phyloP scores from a whole-genome alignment of 2,797 vertebrate species.

The Megaceryle alcyon region DNA sequence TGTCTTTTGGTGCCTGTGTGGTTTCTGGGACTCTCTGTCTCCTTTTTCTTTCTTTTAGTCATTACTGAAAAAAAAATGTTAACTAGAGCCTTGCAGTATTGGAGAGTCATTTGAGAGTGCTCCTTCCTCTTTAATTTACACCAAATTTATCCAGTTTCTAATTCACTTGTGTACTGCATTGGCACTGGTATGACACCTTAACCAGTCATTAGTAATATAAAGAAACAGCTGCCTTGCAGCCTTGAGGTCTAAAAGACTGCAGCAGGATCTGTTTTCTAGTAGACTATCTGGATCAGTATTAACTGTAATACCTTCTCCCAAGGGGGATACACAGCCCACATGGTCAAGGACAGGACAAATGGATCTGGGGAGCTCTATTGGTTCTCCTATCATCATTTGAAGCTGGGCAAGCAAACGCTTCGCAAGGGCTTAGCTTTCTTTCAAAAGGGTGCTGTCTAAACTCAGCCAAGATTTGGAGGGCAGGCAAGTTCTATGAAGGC shows the following conservation, averaged over 20 bases:
- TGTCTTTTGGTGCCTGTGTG: background rate
- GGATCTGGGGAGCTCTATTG: background rate
- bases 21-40: background rate
- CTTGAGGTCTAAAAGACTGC: background rate
- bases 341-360: background rate
- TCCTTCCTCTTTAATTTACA: background rate
- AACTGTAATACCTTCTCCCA: background rate
- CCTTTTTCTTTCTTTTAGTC: background rate
- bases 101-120: background rate
- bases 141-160: background rate
- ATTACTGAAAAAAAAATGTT: background rate
- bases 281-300: background rate
- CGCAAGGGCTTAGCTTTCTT: background rate
- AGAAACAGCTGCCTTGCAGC: background rate
- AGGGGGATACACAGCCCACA: background rate
- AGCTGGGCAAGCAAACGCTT: background rate
- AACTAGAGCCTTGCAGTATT: background rate
- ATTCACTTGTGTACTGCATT: background rate
- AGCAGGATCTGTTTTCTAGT: background rate
- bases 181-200: background rate
- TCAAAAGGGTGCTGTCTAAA: background rate
- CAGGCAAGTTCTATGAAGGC: background rate
- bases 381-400: background rate
- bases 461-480: background rate
- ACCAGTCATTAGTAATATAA: fast-evolving